phyloP scores from a whole-genome alignment of 2,888 invertebrate genomes.

The Ligdia adustata region DNA sequence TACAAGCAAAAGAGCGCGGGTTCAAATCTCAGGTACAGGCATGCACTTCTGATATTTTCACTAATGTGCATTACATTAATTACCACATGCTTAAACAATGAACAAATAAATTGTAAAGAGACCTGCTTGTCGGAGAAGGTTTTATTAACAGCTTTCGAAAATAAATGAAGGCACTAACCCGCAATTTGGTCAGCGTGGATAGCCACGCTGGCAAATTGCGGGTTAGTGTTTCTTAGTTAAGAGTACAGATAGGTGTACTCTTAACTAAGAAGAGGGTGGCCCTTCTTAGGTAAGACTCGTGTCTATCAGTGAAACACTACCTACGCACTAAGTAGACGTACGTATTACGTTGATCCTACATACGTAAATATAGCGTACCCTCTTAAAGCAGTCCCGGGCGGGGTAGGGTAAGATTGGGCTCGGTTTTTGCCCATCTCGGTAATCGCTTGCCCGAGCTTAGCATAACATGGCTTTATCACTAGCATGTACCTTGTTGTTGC shows the following conservation, averaged over 20 bases:
- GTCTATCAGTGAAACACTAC: background rate
- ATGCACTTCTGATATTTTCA: no score
- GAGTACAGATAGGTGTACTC: background rate
- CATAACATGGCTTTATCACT: conserved; percentile 20
- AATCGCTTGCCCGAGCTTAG: conserved; percentile 21
- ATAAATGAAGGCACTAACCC: no score
- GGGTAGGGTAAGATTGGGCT: conserved; percentile 18
- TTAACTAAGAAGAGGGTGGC: background rate
- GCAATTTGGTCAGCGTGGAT: no score
- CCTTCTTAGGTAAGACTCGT: background rate
- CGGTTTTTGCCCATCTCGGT: conserved; percentile 17
- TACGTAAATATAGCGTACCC: background rate
- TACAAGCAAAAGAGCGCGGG: no score
- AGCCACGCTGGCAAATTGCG: no score
- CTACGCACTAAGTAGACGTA: no score
- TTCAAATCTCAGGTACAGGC: no score
- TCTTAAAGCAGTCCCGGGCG: conserved; percentile 7
- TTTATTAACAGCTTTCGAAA: no score
- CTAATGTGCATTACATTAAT: no score
- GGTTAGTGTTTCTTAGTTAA: background rate
- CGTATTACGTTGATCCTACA: background rate
- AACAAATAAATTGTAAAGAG: no score
- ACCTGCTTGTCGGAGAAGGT: no score
- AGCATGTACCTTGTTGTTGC: background rate
- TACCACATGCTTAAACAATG: no score